phyloP scores from a whole-genome alignment of 2,888 invertebrate genomes.

The Saturnia japonica region DNA sequence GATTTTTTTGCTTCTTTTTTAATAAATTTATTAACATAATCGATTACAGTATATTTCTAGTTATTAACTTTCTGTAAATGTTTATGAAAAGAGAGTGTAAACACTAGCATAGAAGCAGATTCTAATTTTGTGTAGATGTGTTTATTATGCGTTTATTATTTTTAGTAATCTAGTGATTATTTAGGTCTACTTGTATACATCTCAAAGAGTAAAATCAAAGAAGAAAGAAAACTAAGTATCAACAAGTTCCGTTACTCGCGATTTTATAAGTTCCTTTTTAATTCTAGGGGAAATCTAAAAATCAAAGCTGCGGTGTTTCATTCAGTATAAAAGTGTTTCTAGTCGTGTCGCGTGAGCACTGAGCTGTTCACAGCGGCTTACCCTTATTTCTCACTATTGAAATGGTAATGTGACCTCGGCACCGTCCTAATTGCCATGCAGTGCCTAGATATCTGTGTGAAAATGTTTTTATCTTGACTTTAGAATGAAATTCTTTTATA shows the following conservation, averaged over 20 bases:
- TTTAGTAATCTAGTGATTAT: too few relatives aligned
- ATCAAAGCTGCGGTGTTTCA: conserved; percentile 20
- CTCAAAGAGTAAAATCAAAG: not conserved
- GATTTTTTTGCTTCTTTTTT: too few relatives aligned
- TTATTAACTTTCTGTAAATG: too few relatives aligned
- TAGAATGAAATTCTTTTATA: not conserved
- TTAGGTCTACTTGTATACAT: not conserved
- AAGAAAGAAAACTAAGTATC: not conserved
- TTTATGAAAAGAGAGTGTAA: too few relatives aligned
- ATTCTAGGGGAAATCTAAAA: conserved; percentile 3
- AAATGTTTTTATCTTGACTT: conserved; percentile 16
- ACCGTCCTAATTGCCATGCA: conserved; percentile 69
- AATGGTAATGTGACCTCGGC: conserved; percentile 67
- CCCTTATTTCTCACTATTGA: conserved; percentile 68
- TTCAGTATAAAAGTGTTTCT: conserved; percentile 49
- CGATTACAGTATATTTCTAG: too few relatives aligned
- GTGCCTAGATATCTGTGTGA: conserved; percentile 38
- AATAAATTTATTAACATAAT: too few relatives aligned
- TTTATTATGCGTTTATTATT: too few relatives aligned
- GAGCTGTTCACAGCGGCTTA: conserved; percentile 40
- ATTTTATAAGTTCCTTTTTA: not conserved
- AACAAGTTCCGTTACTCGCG: not conserved
- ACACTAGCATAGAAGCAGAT: too few relatives aligned
- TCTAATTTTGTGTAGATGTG: too few relatives aligned
- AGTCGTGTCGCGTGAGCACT: conserved; percentile 20